Base-by-base conservation (phyloP, 2,888 invertebrate species). In the Drosophila flavopinicola region DNA sequence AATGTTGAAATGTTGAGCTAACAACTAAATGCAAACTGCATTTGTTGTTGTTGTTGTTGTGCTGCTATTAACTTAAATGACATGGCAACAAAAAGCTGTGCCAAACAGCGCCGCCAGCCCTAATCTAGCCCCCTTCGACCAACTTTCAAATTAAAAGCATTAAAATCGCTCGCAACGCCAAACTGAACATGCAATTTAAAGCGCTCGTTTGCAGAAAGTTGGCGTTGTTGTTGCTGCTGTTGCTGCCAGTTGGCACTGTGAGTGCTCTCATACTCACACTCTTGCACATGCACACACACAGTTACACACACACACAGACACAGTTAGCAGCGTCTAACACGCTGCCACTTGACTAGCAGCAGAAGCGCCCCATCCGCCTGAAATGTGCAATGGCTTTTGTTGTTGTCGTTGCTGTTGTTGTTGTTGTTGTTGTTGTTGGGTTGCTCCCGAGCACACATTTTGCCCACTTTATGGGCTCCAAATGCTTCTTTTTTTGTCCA, bases 141-240 rank as follows among this genome's bases (percentile, higher is more conserved):
- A 60, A 52, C 32, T 33, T 17, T 33, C 35, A 52, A 69, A 68
- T 84, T 74, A 75, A 80, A 84, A 77, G 72, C 87, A 84, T 86
- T 80, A 75, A 71, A 77, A 79, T 71, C 54, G 76, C 73, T 70
- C 47, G 65, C 66, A 48, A 51, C 56, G 49, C 49, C 49, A 60
- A 73, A 78, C 76, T 66, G 71, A 84, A 84, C 74, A 84, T 80
- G 80, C 80, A 80, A 86, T 84, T 79, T 83, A 74, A 74, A 58
- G 71, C 60, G 39, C 51, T 57, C 48, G 38, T 60, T 66, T 61
- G 48, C 56, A 30, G 32, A 39, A 20, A 45, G 52, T 57, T 68
- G 59, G 35, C 42, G 53, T 35, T 41, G 45, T 41, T 52, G 20
- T 44, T n/a, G 42, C 13, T 41, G 25, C 13, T 70, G 61, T 39